Evolutionary conservation across 2,888 invertebrate species (phyloP).

Genomic region (Latrodectus elegans): DNA sequence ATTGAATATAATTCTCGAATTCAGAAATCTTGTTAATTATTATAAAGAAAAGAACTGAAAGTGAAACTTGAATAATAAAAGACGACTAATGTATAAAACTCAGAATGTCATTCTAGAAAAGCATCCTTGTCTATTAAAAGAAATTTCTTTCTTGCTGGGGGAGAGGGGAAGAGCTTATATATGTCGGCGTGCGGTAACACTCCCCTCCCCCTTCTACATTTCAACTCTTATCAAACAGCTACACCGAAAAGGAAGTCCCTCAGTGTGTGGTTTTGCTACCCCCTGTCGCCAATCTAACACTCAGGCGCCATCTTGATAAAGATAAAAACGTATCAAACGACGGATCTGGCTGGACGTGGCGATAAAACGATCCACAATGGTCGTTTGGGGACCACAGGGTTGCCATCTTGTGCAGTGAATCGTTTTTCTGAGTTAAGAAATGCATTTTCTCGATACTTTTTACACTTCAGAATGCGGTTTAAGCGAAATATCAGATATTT

Average conservation of each 20-base stretch:
- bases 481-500: too few species aligned
- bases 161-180: background rate
- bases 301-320: constrained; percentile 67
- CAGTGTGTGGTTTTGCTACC: constrained; percentile 47
- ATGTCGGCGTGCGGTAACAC: constrained; percentile 22
- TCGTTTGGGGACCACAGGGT: constrained; percentile 35
- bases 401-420: background rate
- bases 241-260: constrained; percentile 44
- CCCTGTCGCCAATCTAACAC: constrained; percentile 45
- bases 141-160: background rate
- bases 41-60: too few species aligned
- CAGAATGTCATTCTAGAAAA: too few species aligned
- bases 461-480: background rate
- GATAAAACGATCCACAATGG: constrained; percentile 55
- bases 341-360: constrained; percentile 62
- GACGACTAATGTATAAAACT: too few species aligned
- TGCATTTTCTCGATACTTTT: background rate
- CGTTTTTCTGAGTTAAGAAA: background rate
- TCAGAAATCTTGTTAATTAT: too few species aligned
- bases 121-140: too few species aligned
- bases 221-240: constrained; percentile 62
- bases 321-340: constrained; percentile 60
- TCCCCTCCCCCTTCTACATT: constrained; percentile 12
- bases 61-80: too few species aligned
- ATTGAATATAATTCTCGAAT: too few species aligned